Conservation (phyloP, 1,140 invertebrate genomes). For the Zelostemma sp. region DNA sequence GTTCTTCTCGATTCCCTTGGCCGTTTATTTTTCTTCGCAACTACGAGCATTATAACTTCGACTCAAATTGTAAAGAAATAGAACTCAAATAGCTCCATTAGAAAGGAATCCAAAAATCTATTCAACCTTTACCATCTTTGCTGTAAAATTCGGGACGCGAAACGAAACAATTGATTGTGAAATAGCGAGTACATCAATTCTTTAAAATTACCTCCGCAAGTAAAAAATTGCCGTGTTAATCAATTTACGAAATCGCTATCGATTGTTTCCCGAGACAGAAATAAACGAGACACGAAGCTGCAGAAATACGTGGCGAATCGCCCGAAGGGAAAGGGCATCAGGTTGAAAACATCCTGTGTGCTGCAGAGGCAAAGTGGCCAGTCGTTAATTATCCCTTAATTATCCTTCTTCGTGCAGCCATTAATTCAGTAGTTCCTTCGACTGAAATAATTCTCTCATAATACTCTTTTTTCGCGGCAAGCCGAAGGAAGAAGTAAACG, state of each 20-base stretch:
- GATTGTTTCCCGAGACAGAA: constrained; percentile 36
- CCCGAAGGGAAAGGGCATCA: constrained; percentile 13
- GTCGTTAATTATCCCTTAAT: constrained; percentile 51
- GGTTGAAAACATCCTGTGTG: constrained; percentile 20
- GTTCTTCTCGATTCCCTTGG: constrained; percentile 15
- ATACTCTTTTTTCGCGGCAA: constrained; percentile 4
- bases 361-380: constrained; percentile 21
- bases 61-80: constrained; percentile 35
- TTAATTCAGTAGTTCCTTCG: constrained; percentile 29
- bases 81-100: neutral
- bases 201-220: neutral
- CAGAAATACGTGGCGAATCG: constrained; percentile 13
- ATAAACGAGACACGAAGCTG: constrained; percentile 20
- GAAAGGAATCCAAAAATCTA: constrained; percentile 18
- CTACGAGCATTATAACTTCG: constrained; percentile 11
- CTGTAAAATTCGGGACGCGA: no score
- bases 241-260: constrained; percentile 12
- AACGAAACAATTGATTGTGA: no score
- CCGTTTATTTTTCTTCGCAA: constrained; percentile 34
- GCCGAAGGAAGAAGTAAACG: neutral
- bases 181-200: neutral
- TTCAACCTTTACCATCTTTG: neutral
- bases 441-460: constrained; percentile 13
- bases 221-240: neutral
- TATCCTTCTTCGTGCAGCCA: constrained; percentile 39